These are phyloP conservation scores for Microctonus hyperodae DNA, from an alignment of 2,888 invertebrate species.

Conservation along the genomic window DNA sequence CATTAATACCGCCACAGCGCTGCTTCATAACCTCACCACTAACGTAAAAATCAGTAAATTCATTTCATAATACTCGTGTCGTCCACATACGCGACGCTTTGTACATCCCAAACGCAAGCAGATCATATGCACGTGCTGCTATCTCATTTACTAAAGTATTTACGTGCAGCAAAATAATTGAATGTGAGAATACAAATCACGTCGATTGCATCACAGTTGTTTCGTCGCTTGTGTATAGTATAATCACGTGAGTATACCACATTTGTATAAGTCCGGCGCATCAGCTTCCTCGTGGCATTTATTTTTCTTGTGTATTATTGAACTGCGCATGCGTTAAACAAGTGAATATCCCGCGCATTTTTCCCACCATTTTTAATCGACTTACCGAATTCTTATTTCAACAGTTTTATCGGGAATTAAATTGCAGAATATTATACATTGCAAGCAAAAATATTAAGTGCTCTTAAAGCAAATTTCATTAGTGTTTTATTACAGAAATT, in stretches of 20 bases:
- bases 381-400: neutral
- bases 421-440: no score
- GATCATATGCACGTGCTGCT: neutral
- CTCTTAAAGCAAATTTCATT: neutral
- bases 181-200: neutral
- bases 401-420: no score
- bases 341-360: no score
- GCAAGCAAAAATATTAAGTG: neutral
- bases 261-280: no score
- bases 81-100: neutral
- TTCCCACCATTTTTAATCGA: no score
- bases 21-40: neutral
- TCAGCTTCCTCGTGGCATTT: neutral
- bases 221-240: neutral
- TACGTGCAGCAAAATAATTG: neutral
- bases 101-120: neutral
- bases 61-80: conserved; percentile 1
- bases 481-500: neutral
- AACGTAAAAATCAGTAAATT: conserved; percentile 12
- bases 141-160: conserved; percentile 12
- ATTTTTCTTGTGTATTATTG: no score
- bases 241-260: neutral
- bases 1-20: neutral
- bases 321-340: no score
- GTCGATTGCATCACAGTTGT: neutral